Percentiles rank a stretch among this genome's conserved stretches.
Conservation (phyloP, 1,140 invertebrate species). For the Drosophila athabasca region DNA sequence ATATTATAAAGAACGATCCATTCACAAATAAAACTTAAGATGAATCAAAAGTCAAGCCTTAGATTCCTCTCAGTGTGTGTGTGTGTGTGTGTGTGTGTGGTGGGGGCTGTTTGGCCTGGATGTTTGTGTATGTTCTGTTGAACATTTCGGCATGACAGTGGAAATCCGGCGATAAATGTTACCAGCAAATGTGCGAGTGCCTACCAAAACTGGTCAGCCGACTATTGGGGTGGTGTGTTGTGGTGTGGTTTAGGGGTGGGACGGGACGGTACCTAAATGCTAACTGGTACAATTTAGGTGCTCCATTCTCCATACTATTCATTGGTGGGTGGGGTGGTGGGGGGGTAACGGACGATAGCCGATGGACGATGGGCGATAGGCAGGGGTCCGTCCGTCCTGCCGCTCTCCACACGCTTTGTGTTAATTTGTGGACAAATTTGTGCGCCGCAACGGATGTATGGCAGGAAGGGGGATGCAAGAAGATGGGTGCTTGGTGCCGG, state of each 20-base stretch:
- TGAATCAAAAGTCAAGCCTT: too few relatives aligned
- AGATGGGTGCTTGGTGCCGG: neutral
- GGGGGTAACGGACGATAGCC: neutral
- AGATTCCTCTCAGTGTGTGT: slow-evolving; percentile 23
- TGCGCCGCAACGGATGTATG: slow-evolving; percentile 69
- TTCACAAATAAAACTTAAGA: too few relatives aligned
- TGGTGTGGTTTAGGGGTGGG: neutral
- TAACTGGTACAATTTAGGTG: slow-evolving; percentile 77
- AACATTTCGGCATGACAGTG: slow-evolving; percentile 80
- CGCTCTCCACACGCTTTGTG: slow-evolving; percentile 65
- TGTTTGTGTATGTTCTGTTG: slow-evolving; percentile 47
- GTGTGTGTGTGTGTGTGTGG: slow-evolving; percentile 38
- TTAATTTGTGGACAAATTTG: slow-evolving; percentile 82
- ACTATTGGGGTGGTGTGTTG: neutral
- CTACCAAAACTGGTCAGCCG: slow-evolving; percentile 49
- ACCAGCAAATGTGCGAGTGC: slow-evolving; percentile 80
- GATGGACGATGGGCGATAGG: slow-evolving; percentile 8
- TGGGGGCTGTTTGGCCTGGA: neutral
- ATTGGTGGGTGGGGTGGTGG: neutral
- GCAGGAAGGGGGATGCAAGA: neutral
- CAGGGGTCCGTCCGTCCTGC: neutral
- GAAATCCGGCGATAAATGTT: slow-evolving; percentile 82
- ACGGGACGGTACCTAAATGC: slow-evolving; percentile 35
- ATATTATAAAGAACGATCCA: too few relatives aligned
- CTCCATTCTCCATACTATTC: slow-evolving; percentile 34